phyloP scores from a whole-genome alignment of 2,797 vertebrate genomes.

The Carcharodon carcharias region DNA sequence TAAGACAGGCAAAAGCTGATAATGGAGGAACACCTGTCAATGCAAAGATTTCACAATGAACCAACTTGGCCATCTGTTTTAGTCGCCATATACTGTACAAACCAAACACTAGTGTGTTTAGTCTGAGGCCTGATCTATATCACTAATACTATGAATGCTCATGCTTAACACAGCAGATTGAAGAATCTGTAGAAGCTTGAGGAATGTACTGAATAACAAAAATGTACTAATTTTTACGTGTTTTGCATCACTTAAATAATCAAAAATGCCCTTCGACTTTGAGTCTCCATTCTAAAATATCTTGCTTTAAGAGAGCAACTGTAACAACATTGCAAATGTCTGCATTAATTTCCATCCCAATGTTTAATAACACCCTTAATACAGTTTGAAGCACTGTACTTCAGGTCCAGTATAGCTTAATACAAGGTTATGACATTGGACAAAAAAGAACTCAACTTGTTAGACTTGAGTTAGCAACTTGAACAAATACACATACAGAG shows the following conservation, averaged over 20 bases:
- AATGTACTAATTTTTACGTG: neutral
- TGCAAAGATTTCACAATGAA: constrained; percentile 43
- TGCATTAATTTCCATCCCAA: constrained; percentile 38
- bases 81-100: constrained; percentile 43
- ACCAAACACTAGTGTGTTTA: constrained; percentile 38
- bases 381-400: constrained; percentile 59
- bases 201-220: neutral
- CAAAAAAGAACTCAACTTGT: constrained; percentile 52
- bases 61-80: constrained; percentile 44
- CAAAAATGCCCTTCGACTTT: constrained; percentile 31
- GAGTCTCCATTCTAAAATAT: constrained; percentile 10
- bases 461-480: constrained; percentile 58
- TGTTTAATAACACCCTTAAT: constrained; percentile 39
- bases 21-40: constrained; percentile 46
- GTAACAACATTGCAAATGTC: constrained; percentile 14
- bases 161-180: constrained; percentile 22
- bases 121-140: constrained; percentile 8
- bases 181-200: constrained; percentile 9
- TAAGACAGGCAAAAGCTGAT: constrained; percentile 39
- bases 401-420: constrained; percentile 64
- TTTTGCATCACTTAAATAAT: constrained; percentile 36
- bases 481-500: constrained; percentile 70
- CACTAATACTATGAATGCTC: constrained; percentile 4
- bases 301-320: constrained; percentile 29
- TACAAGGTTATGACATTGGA: constrained; percentile 62